Base-by-base conservation (phyloP, 2,113 vertebrate genomes). In the Marcusenius ussheri region DNA sequence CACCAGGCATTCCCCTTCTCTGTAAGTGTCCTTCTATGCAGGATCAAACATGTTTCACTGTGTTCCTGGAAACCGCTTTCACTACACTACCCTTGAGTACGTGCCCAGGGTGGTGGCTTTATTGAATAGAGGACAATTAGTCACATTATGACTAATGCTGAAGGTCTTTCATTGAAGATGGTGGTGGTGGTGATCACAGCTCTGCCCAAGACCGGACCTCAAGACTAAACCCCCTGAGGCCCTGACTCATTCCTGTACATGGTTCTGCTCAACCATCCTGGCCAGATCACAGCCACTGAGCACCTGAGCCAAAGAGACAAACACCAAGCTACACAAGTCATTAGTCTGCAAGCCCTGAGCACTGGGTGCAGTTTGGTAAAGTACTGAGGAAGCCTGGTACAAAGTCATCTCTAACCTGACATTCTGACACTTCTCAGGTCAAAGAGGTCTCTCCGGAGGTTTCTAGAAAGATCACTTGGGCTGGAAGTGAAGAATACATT, bases 101-200 rank as follows among this genome's bases (percentile, higher is more conserved):
- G 3, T 17, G 70, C 70, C 13, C 11, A 39, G 70, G 70, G 27
- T 74, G 70, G 70, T 6, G 31, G 15, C 5, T 77, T 77, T 77
- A 77, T 31, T 39, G 31, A 27, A 5, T 35, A 13, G 49, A 87
- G 13, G 31, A 35, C 50, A 27, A 50, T 39, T n/a, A 56, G 50
- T 27, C 2, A 51, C 49, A 87, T 87, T 87, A 39, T 87, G 85
- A 53, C 47, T 87, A 87, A 87, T 87, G 27, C 47, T 87, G 10
- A 84, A 47, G 83, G 21, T n/a, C 45, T 47, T 84, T 47, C 17
- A 46, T 47, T 84, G 74, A 80, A 39, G 13, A 15, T 21, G 17
- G 74, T 17, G 17, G 70, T 15, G 27, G 70, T 35, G 74, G 74
- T 35, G 70, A 77, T 17, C 74, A n/a, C 15, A 77, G 13, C 35